Percentiles rank a stretch among this genome's conserved stretches.
Conservation (phyloP, 1,140 invertebrate genomes). For the Teleopsis dalmanni region DNA sequence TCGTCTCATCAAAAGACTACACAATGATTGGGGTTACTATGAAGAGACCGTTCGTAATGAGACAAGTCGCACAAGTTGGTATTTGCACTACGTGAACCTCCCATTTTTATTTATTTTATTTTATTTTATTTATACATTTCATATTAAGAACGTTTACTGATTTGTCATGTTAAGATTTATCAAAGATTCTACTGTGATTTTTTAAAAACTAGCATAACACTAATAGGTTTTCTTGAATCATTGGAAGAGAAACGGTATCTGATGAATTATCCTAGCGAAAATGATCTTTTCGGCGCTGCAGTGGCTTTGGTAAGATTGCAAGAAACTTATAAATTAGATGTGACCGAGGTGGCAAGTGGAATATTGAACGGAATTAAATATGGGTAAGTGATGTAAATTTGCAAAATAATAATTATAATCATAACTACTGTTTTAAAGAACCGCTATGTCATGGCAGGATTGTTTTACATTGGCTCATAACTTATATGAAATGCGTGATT, state of each 20-base stretch:
- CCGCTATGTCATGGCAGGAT: conserved; percentile 70
- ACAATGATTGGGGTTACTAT: conserved; percentile 71
- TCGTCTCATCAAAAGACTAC: conserved; percentile 87
- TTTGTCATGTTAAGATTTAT: neutral
- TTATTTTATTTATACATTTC: neutral
- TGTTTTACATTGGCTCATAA: conserved; percentile 95
- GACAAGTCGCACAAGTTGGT: neutral
- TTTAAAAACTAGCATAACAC: neutral
- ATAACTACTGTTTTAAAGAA: conserved; percentile 24
- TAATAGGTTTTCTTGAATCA: conserved; percentile 60
- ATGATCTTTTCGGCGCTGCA: conserved; percentile 89
- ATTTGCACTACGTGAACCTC: neutral
- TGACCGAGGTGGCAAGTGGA: conserved; percentile 78
- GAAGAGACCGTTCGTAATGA: conserved; percentile 5
- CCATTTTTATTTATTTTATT: neutral
- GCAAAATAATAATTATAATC: neutral
- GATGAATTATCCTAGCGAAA: conserved; percentile 73
- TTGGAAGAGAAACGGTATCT: conserved; percentile 58
- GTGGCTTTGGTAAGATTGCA: conserved; percentile 87
- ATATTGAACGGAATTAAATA: conserved; percentile 77
- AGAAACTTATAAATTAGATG: conserved; percentile 91
- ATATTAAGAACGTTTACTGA: neutral
- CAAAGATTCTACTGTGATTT: neutral
- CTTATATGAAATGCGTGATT: conserved; percentile 87
- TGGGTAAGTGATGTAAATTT: conserved; percentile 51